These are phyloP conservation scores for Ancistrus triradiatus DNA, from an alignment of 2,113 vertebrate genomes.

Conservation along the genomic window DNA sequence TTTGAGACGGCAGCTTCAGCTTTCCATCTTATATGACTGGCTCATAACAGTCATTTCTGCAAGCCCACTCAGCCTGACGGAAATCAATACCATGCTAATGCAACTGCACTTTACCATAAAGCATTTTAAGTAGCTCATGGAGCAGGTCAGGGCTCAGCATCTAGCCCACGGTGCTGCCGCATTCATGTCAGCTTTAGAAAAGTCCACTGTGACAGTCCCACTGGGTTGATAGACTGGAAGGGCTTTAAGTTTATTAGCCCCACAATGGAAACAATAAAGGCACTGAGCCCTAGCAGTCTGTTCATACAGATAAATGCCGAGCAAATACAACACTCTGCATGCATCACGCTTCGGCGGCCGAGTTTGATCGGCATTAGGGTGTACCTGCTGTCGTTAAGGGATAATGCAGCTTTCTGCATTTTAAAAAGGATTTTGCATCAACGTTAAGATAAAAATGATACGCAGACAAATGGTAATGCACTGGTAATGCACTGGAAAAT, in stretches of 20 bases:
- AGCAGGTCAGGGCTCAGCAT: conserved; percentile 47
- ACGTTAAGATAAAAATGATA: neutral
- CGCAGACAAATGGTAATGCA: too few relatives aligned
- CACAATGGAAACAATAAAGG: conserved; percentile 27
- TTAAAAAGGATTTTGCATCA: neutral
- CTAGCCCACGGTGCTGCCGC: conserved; percentile 8
- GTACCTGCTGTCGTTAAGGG: conserved; percentile 1
- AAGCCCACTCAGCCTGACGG: conserved; percentile 50
- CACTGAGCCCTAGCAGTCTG: conserved; percentile 28
- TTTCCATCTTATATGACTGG: neutral
- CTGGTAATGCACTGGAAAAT: too few relatives aligned
- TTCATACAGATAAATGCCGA: conserved; percentile 15
- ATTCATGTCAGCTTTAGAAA: conserved; percentile 36
- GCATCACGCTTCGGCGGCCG: conserved; percentile 31
- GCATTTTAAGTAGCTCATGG: conserved; percentile 62
- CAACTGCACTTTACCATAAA: conserved; percentile 64
- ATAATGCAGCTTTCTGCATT: neutral
- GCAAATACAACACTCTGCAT: conserved; percentile 15
- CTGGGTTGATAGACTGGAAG: conserved; percentile 51
- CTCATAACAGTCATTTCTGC: conserved; percentile 3
- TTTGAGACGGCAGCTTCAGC: too few relatives aligned
- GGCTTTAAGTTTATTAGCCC: conserved; percentile 57
- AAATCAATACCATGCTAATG: conserved; percentile 59
- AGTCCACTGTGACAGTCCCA: conserved; percentile 48
- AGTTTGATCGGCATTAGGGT: conserved; percentile 7